phyloP scores from a whole-genome alignment of 2,888 invertebrate species.

The Stramonita haemastoma region DNA sequence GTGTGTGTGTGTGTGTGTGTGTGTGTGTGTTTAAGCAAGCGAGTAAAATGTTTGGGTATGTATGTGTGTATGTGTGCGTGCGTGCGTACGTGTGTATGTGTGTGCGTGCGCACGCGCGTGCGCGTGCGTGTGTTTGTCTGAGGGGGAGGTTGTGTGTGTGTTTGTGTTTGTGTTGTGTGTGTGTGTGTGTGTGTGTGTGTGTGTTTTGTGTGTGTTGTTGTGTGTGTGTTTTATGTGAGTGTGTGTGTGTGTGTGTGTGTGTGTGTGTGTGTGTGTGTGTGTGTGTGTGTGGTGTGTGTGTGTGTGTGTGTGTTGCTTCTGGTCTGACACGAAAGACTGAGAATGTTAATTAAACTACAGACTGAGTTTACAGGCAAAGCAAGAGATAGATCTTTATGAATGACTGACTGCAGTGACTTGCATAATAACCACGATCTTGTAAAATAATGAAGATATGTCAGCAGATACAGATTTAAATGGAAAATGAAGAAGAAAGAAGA shows the following conservation, averaged over 20 bases:
- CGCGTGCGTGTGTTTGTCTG: not conserved
- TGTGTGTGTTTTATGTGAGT: constrained; percentile 20
- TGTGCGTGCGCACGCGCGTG: not conserved
- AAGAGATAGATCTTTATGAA: too few species aligned
- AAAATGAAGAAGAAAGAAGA: too few species aligned
- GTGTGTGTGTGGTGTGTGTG: not conserved
- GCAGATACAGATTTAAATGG: too few species aligned
- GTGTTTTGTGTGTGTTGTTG: not conserved
- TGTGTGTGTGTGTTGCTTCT: not conserved
- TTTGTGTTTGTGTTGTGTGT: not conserved
- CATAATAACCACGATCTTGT: too few species aligned
- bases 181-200: not conserved
- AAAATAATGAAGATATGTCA: too few species aligned
- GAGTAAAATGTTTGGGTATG: too few species aligned
- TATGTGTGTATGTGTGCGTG: not conserved
- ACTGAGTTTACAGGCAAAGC: too few species aligned
- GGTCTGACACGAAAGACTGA: too few species aligned
- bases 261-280: not conserved
- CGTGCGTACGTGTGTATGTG: too few species aligned
- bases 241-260: constrained; percentile 24
- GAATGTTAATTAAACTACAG: too few species aligned
- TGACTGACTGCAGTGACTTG: too few species aligned
- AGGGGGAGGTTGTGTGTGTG: not conserved
- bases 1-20: constrained; percentile 21
- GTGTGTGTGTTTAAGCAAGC: not conserved